Evolutionary conservation across 2,797 vertebrate genomes (phyloP), one percentile per base, ranked within the genome.

Genomic region (Lindbergichthys nudifrons): DNA sequence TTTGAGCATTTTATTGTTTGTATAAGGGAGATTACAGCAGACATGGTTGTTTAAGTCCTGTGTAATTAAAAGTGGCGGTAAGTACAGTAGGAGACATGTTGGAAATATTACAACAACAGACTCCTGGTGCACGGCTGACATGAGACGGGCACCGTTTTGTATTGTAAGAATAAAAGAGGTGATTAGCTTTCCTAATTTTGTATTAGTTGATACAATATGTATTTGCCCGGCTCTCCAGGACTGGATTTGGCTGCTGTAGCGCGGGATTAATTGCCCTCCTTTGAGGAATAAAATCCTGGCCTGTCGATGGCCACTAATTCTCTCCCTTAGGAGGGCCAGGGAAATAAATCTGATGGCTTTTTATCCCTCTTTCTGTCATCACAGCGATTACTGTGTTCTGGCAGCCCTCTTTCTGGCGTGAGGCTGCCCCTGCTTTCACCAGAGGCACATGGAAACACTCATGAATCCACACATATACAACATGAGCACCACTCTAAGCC

Each of bases 301-400:
- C 90, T 91, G 93, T 93, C 91, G 88, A 82, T 91, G 92, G 89
- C 89, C 86, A 77, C 90, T 93, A 93, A 93, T 93, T 89, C 89
- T 70, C 73, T 84, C 90, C 91, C 89, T 69, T 72, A 72, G 89
- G 93, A 88, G 63, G 73, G 50, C 75, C 80, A 72, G 79, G 86
- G 84, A 90, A 92, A 92, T 92, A 92, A 94, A 94, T 92, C 92
- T 92, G 91, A 94, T 93, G 90, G 88, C 87, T 89, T 94, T 93
- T 94, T 88, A 90, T 91, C 85, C 88, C 68, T 51, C 82, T 74
- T 82, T 77, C 88, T 87, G 91, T 92, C 90, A 91, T 92, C 86
- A 52, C 77, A 70, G 73, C 77, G 89, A 91, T 93, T 91, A 90
- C 84, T 77, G 84, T 74, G 81, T 87, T 78, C 89, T 88, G 87